Base-by-base conservation (phyloP, 1,140 invertebrate species). In the Drosophila navojoa region DNA sequence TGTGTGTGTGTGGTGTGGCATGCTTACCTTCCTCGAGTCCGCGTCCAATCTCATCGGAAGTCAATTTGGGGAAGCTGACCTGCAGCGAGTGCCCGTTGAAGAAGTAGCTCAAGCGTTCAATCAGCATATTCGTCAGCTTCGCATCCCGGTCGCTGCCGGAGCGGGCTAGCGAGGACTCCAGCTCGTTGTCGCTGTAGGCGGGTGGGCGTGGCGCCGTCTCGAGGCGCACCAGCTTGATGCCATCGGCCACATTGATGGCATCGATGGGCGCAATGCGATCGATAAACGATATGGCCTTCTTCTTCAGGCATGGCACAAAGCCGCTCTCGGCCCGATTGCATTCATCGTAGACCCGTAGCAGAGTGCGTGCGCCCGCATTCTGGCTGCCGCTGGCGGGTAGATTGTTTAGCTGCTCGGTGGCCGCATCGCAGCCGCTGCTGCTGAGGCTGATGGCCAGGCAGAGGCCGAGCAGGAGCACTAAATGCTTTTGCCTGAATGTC, bases 231-330 rank as follows among this genome's bases (percentile, higher is more conserved):
- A 96, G 92, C 72, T 95, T 95, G 5, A 95, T 91, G 44, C 94
- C 95, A 50, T 96, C 95, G 3, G 94, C 92, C 10, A 96, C 90
- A 0, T 94, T 93, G 19, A 96, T 93, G 10, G 93, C 94, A 32
- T 96, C 95, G 90, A 96, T 95, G 57, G 94, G 93, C 1, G 94
- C 93, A 6, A 96, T 93, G 45, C 96, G 93, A 67, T 96, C 96
- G 61, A 96, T 94, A 79, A 96, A 96, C 0, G 95, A 93, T 61
- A 96, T 95, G 0, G 96, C 96, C 81, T 96, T 96, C 90, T 95
- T 96, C 92, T 96, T 96, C n/a, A 96, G 91, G 86, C 96, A 96
- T 13, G 95, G 94, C 9, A 95, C 93, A 27, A 96, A 92, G 11
- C 94, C 95, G 25, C 92, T 93, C 55, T 94, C 93, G 1, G 94